Conservation (phyloP, 2,113 vertebrate species). For the Mirza zaza region DNA sequence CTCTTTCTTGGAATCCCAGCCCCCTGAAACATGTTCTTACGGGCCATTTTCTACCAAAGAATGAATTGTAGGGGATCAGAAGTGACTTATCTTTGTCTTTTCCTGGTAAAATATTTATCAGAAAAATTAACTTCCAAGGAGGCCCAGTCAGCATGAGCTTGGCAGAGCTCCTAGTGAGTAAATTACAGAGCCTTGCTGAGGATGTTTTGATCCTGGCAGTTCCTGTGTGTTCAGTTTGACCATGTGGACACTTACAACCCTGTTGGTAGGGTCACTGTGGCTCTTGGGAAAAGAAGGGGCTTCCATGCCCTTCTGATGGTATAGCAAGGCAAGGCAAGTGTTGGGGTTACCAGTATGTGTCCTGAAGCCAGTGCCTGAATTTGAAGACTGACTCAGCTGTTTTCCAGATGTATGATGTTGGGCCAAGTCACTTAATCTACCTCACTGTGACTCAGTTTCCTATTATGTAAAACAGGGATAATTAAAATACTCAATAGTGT, state of each 20-base stretch:
- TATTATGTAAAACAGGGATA: background rate
- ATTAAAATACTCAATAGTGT: background rate
- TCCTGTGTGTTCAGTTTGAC: background rate
- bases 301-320: fast-evolving
- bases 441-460: background rate
- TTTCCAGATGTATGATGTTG: background rate
- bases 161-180: too few relatives aligned
- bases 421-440: background rate
- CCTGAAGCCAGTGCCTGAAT: background rate
- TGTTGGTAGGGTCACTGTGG: background rate
- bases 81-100: background rate
- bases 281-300: background rate
- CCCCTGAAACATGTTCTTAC: background rate
- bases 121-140: background rate
- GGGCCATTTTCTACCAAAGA: background rate
- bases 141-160: background rate
- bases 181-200: background rate
- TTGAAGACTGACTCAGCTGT: background rate
- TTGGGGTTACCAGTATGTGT: fast-evolving
- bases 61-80: background rate
- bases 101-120: background rate
- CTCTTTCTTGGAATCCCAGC: background rate
- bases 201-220: background rate
- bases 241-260: background rate
- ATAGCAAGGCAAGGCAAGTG: background rate